These are phyloP conservation scores for Cryptophagus acutangulus DNA, from an alignment of 2,888 invertebrate genomes.

Conservation along the genomic window DNA sequence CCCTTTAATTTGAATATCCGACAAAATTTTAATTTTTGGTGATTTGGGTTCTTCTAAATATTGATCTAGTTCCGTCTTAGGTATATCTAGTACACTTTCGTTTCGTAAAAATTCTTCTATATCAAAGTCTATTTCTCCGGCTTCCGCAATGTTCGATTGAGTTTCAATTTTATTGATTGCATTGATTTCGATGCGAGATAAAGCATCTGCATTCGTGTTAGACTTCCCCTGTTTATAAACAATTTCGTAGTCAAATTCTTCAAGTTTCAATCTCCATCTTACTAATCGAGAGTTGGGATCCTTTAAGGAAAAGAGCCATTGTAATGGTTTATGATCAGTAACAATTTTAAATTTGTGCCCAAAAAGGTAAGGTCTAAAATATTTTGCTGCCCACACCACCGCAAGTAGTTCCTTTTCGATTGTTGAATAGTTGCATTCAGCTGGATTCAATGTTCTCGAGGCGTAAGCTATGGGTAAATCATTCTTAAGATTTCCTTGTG, in stretches of 20 bases:
- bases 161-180: too few species aligned
- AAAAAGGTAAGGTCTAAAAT: constrained; percentile 15
- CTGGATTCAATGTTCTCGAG: constrained; percentile 18
- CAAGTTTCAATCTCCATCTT: constrained; percentile 32
- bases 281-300: constrained; percentile 24
- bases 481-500: constrained; percentile 17
- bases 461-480: constrained; percentile 22
- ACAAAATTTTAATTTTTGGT: constrained; percentile 3
- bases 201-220: constrained; percentile 23
- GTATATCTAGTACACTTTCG: background rate
- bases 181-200: constrained; percentile 14
- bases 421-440: constrained; percentile 16
- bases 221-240: constrained; percentile 26
- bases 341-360: constrained; percentile 10
- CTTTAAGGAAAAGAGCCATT: constrained; percentile 23
- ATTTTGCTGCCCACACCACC: constrained; percentile 13
- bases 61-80: constrained; percentile 4
- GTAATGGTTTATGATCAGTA: constrained; percentile 26
- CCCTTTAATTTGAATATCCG: too few species aligned
- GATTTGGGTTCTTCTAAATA: constrained; percentile 7
- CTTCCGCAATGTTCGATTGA: too few species aligned
- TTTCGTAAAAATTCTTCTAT: constrained; percentile 2
- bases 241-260: constrained; percentile 33
- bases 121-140: background rate
- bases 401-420: constrained; percentile 22